Conservation (phyloP, 2,113 vertebrate genomes). For the Casuarius casuarius region DNA sequence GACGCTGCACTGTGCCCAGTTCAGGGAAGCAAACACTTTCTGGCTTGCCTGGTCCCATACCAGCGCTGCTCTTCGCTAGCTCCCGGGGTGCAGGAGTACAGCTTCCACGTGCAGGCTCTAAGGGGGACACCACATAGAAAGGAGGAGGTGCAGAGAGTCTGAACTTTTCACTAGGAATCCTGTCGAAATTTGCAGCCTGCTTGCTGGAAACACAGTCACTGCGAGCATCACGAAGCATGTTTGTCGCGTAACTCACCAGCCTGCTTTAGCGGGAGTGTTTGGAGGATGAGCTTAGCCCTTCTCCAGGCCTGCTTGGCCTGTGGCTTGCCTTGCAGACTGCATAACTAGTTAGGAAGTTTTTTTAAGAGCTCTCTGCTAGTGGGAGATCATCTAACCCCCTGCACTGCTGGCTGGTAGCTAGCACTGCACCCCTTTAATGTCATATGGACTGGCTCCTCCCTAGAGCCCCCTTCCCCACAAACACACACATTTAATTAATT, state of each 20-base stretch:
- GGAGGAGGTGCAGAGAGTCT: neutral
- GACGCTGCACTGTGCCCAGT: neutral
- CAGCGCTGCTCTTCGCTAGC: neutral
- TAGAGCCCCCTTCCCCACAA: neutral
- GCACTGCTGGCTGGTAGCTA: neutral
- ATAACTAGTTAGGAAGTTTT: neutral
- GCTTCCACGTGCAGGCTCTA: neutral
- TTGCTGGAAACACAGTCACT: neutral
- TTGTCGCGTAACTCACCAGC: neutral
- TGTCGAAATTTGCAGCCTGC: neutral
- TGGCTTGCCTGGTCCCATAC: neutral
- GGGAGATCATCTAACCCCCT: neutral
- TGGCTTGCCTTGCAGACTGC: neutral
- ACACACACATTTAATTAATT: neutral
- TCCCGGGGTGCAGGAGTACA: neutral
- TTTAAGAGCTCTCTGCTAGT: neutral
- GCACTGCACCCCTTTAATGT: neutral
- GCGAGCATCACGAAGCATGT: neutral
- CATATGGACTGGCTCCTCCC: accelerated
- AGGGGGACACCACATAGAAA: neutral
- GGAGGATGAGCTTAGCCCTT: neutral
- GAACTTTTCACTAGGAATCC: neutral
- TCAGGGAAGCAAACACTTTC: neutral
- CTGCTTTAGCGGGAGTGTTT: neutral
- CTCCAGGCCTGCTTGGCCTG: neutral